Conservation (phyloP, 1,140 invertebrate species). For the Lepidurus packardi region DNA sequence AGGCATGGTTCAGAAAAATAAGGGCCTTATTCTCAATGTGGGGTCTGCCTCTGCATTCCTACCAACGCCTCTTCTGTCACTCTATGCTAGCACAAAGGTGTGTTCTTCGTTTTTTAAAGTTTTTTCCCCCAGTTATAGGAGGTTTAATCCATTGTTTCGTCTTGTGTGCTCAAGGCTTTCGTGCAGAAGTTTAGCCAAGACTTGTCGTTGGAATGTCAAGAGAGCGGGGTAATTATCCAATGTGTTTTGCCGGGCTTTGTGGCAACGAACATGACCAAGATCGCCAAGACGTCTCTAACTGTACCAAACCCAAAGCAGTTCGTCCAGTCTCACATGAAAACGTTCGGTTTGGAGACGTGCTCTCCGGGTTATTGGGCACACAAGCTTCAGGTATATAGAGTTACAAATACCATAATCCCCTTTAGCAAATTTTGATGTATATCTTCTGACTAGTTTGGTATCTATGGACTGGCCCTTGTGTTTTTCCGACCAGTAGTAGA, state of each 20-base stretch:
- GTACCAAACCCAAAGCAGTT: slow-evolving; percentile 70
- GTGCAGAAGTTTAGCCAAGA: slow-evolving; percentile 77
- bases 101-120: slow-evolving; percentile 26
- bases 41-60: slow-evolving; percentile 74
- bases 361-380: slow-evolving; percentile 66
- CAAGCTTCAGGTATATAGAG: slow-evolving; percentile 40
- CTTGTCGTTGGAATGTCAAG: slow-evolving; percentile 68
- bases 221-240: slow-evolving; percentile 73
- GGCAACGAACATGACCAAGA: slow-evolving; percentile 87
- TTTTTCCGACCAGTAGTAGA: slow-evolving; percentile 30
- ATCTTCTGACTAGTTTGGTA: neutral
- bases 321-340: slow-evolving; percentile 67
- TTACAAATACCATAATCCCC: too few species aligned
- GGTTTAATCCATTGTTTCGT: slow-evolving; percentile 28
- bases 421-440: neutral
- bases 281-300: slow-evolving; percentile 68
- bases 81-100: slow-evolving; percentile 87
- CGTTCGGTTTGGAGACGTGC: slow-evolving; percentile 63
- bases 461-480: neutral
- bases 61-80: slow-evolving; percentile 73
- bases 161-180: slow-evolving; percentile 56
- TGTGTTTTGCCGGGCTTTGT: slow-evolving; percentile 82
- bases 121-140: neutral
- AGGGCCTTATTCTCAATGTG: slow-evolving; percentile 87
- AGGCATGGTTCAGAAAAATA: slow-evolving; percentile 73